Percentiles rank a stretch among this genome's conserved stretches.
Evolutionary conservation across 2,113 vertebrate species (phyloP).

Genomic region (Coptodon rendalli): DNA sequence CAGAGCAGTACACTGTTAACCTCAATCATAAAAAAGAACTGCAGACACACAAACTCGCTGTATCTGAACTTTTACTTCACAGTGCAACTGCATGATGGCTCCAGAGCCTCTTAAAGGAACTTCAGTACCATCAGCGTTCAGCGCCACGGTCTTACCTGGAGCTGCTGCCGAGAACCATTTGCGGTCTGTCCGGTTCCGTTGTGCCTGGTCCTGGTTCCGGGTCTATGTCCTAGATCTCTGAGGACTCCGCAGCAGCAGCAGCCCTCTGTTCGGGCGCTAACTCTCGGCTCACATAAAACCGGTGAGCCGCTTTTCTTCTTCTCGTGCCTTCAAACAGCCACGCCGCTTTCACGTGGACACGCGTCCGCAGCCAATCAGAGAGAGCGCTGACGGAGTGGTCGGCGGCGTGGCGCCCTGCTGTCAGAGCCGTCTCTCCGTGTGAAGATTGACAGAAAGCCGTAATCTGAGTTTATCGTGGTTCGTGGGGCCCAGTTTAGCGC

Average conservation of each 20-base stretch:
- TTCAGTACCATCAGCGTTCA: neutral
- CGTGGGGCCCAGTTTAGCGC: neutral
- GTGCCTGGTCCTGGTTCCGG: neutral
- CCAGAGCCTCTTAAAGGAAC: neutral
- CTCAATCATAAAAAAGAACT: neutral
- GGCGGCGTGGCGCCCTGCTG: neutral
- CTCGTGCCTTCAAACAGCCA: neutral
- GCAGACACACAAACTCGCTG: neutral
- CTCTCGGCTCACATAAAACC: neutral
- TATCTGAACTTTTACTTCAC: neutral
- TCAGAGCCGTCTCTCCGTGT: neutral
- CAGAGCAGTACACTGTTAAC: neutral
- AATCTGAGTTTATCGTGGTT: neutral
- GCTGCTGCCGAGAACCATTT: neutral
- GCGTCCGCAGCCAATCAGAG: conserved; percentile 55
- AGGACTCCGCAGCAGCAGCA: neutral
- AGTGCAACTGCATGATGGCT: neutral
- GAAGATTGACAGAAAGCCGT: neutral
- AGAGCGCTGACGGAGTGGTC: neutral
- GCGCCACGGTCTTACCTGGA: neutral
- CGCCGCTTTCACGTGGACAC: conserved; percentile 51
- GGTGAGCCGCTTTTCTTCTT: neutral
- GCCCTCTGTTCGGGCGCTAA: neutral
- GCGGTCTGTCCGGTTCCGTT: neutral
- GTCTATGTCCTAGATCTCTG: neutral